Evolutionary conservation across 2,113 vertebrate species (phyloP).

Genomic region (Nesogale talazaci): DNA sequence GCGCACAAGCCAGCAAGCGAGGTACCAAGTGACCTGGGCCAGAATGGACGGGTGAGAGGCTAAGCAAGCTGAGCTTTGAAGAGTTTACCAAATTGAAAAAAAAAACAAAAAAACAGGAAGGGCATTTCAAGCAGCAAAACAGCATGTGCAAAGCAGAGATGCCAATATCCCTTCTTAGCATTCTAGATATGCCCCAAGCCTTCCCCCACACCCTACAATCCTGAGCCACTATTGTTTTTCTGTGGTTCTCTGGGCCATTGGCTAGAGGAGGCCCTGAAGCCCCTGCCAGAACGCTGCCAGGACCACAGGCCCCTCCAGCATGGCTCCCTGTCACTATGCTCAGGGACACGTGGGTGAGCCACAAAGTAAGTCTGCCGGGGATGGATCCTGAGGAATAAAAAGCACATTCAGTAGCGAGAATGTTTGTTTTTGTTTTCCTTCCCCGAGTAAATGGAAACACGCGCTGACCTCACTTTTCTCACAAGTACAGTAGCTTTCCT

Average conservation of each 20-base stretch:
- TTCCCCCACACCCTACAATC: not conserved
- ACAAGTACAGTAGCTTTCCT: constrained; percentile 90
- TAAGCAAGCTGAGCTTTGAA: not conserved
- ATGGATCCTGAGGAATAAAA: constrained; percentile 87
- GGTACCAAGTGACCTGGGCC: not conserved
- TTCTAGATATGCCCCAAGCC: not conserved
- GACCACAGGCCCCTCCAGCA: constrained; percentile 70
- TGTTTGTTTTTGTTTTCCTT: constrained; percentile 91
- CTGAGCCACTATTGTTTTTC: not conserved
- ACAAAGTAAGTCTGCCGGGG: constrained; percentile 80
- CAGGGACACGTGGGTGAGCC: constrained; percentile 82
- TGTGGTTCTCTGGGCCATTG: not conserved
- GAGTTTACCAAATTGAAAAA: constrained; percentile 12
- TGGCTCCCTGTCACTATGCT: constrained; percentile 71
- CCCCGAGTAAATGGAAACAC: constrained; percentile 88
- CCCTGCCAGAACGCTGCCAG: not conserved
- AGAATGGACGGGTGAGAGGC: not conserved
- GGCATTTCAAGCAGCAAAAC: not conserved
- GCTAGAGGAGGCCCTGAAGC: not conserved
- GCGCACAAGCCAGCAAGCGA: not conserved
- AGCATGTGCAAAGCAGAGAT: not conserved
- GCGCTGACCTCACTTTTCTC: constrained; percentile 89
- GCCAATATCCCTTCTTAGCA: not conserved
- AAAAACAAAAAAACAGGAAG: not conserved
- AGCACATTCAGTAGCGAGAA: constrained; percentile 88